phyloP scores from a whole-genome alignment of 2,113 vertebrate species.

The Phyllostomus discolor region DNA sequence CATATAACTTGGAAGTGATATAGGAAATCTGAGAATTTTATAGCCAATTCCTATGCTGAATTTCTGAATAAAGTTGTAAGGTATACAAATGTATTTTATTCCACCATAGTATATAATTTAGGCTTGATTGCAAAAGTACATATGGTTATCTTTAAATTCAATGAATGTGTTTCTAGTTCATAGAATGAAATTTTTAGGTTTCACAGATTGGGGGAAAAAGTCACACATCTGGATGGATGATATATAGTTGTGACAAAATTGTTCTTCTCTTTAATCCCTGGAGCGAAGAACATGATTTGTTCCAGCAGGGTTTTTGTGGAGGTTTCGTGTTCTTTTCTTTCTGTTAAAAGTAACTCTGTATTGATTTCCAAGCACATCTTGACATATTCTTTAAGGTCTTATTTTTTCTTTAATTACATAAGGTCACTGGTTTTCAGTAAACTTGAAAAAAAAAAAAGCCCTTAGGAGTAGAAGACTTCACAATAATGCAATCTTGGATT shows the following conservation, averaged over 20 bases:
- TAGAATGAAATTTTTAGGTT: conserved; percentile 19
- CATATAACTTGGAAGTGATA: neutral
- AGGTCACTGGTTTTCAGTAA: conserved; percentile 36
- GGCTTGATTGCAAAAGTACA: conserved; percentile 28
- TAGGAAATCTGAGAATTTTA: conserved; percentile 40
- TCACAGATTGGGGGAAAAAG: conserved; percentile 16
- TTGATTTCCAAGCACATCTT: conserved; percentile 49
- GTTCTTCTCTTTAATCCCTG: conserved; percentile 32
- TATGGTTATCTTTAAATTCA: conserved; percentile 52
- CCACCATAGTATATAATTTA: conserved; percentile 31
- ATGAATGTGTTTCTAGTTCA: neutral
- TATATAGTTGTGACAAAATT: conserved; percentile 38
- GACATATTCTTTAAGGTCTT: conserved; percentile 29
- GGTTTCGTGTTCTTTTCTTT: conserved; percentile 28
- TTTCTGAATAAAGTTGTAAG: conserved; percentile 44
- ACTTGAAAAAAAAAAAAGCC: neutral
- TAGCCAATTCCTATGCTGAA: conserved; percentile 15
- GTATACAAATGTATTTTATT: conserved; percentile 47
- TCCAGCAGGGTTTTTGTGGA: conserved; percentile 9
- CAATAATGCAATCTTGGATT: neutral
- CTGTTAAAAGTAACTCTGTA: conserved; percentile 7
- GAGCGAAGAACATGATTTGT: conserved; percentile 37
- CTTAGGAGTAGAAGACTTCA: neutral
- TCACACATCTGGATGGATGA: conserved; percentile 44
- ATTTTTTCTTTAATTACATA: conserved; percentile 48